Evolutionary conservation across 2,113 vertebrate species (phyloP), one percentile per base, ranked within the genome.

Genomic region (Pelodiscus sinensis): DNA sequence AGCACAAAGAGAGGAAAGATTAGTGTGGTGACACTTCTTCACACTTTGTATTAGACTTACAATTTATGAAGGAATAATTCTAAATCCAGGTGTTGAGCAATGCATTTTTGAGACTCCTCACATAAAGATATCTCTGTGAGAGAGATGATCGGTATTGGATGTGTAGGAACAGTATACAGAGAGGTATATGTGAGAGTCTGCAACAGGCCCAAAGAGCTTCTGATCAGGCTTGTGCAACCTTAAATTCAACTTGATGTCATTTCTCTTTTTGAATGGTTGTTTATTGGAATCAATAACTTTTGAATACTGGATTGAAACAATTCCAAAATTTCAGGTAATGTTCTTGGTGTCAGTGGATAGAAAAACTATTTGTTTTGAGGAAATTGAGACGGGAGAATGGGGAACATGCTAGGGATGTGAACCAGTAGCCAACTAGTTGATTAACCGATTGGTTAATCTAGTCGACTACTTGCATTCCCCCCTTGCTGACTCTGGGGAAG

Each of bases 181-280:
- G 62, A n/a, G 7, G 8, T 84, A 88, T 3, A 16, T 1, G 0
- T 12, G 2, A 19, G 0, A 1, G 22, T 19, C 21, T 35, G 29
- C 13, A 14, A 52, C 3, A 35, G 83, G 21, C 18, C 29, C 56
- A n/a, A 25, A 6, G 24, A 77, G 31, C 31, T 86, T 84, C 0
- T 0, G 21, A 18, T 18, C 71, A 35, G 56, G 35, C 27, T 71
- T 73, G 3, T 9, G 14, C 13, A 54, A 71, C 0, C 44, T 88
- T 83, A 73, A 3, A 24, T 44, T 73, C 19, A 73, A 38, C 21
- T 73, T 22, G 19, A 22, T 73, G 71, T 11, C 21, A 73, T 65
- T 10, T 35, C 6, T 73, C 21, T 19, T 11, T 38, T 73, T 35
- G 21, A 18, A 11, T 24, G 9, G 31, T 25, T 78, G 0, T 52